These are phyloP conservation scores for Corticium candelabrum DNA, from an alignment of 37 sponge, comb jelly and placozoan species.

Conservation along the genomic window DNA sequence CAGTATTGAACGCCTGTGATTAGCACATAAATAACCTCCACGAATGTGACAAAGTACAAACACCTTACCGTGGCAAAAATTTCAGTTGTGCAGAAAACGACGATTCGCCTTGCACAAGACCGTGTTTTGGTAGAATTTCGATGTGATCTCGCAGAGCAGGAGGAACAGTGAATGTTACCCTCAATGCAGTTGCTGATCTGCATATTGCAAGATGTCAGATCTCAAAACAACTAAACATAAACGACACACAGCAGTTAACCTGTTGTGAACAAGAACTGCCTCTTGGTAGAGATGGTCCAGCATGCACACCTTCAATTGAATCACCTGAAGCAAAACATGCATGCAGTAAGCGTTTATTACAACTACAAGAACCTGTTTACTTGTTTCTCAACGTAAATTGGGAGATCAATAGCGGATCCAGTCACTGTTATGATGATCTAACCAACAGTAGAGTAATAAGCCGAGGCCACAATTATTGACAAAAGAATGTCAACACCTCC, in stretches of 20 bases:
- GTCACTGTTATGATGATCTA: constrained; percentile 36
- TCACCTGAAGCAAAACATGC: constrained; percentile 9
- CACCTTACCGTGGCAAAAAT: constrained; percentile 41
- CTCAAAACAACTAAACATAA: constrained; percentile 2
- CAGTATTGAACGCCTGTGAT: too few relatives aligned
- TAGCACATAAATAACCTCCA: too few relatives aligned
- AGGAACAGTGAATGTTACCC: constrained; percentile 53
- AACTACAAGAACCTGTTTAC: constrained; percentile 13
- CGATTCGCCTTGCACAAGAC: constrained; percentile 50
- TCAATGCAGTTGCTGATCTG: constrained; percentile 43
- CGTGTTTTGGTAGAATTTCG: constrained; percentile 63
- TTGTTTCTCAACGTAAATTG: constrained; percentile 54
- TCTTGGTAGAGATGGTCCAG: constrained; percentile 71
- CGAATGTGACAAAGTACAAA: not conserved
- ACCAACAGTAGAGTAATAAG: not conserved
- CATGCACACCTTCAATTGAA: constrained; percentile 68
- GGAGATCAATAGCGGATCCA: constrained; percentile 50
- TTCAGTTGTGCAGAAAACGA: constrained; percentile 66
- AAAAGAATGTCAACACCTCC: too few relatives aligned
- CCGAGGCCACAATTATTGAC: too few relatives aligned
- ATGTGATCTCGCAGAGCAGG: constrained; percentile 29
- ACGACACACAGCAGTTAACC: constrained; percentile 11
- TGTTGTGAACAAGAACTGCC: constrained; percentile 66
- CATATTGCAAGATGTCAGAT: too few relatives aligned
- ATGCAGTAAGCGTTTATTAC: not conserved